Base-by-base conservation (phyloP, 2,797 vertebrate species). In the Odontamblyopus lacepedii region DNA sequence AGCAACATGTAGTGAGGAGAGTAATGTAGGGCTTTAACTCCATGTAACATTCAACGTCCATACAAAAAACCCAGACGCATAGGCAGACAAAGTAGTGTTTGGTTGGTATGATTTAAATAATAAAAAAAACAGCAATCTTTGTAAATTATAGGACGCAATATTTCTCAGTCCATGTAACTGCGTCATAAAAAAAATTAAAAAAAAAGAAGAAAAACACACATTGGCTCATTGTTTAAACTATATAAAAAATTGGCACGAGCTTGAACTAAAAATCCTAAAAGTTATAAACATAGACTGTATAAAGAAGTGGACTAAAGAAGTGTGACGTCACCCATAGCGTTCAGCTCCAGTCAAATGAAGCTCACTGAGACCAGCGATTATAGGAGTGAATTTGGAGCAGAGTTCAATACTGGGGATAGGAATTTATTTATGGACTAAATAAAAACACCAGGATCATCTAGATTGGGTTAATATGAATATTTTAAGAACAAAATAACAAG, bases 31-130 rank as follows among this genome's bases (percentile, higher is more conserved):
- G 66, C 76, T 77, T 76, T 72, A 79, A 73, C 74, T 65, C 84
- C 59, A 59, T n/a, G 53, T n/a, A 70, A 83, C 83, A 82, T 77
- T 85, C 85, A 81, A 70, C 69, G 80, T 75, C 69, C 67, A 78
- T 41, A 63, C n/a, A 64, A 65, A 64, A 78, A 79, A 19, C 16
- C 50, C 13, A 65, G 30, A 50, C 5, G 8, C 26, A 63, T 63
- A 63, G 50, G 65, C 56, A 63, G 66, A 72, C 72, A 44, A 77
- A 72, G 79, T 82, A 84, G 73, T 57, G 82, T 88, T 85, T 83
- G 82, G 75, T 74, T 83, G 71, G 69, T 64, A 60, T 5, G 85
- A 78, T 67, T 51, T 19, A 80, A 56, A 53, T 71, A 60, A 75
- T 44, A 70, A 78, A 23, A 23, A 23, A 78, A 38, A 71, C 61